Evolutionary conservation across 2,113 vertebrate genomes (phyloP).

Genomic region (Colaptes auratus): DNA sequence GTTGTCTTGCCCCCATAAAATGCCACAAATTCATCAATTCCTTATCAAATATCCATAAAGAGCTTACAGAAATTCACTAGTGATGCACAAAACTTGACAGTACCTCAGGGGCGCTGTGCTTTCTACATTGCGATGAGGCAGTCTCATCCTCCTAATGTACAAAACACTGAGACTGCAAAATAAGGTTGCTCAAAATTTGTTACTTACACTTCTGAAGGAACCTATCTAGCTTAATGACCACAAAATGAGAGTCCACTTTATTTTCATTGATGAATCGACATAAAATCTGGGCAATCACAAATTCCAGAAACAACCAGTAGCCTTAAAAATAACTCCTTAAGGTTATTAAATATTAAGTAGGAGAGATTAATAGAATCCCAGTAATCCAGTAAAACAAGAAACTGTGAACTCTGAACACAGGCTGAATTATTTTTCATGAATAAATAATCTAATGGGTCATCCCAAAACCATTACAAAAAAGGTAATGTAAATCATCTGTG

Average conservation of each 20-base stretch:
- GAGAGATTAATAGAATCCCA: neutral
- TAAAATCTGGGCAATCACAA: neutral
- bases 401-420: neutral
- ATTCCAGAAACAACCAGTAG: neutral
- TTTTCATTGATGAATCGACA: neutral
- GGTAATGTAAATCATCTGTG: neutral
- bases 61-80: neutral
- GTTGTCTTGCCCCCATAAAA: neutral
- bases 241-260: neutral
- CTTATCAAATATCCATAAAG: neutral
- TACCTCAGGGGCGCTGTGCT: neutral
- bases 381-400: neutral
- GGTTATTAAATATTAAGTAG: neutral
- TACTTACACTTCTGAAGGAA: neutral
- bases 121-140: neutral
- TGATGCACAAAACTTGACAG: neutral
- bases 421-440: neutral
- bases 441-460: neutral
- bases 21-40: neutral
- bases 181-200: neutral
- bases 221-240: neutral
- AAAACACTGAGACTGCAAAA: neutral
- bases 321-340: neutral
- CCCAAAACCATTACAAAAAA: neutral
- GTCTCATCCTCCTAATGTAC: fast-evolving